Conservation (phyloP, 2,113 vertebrate species). For the Upupa epops region DNA sequence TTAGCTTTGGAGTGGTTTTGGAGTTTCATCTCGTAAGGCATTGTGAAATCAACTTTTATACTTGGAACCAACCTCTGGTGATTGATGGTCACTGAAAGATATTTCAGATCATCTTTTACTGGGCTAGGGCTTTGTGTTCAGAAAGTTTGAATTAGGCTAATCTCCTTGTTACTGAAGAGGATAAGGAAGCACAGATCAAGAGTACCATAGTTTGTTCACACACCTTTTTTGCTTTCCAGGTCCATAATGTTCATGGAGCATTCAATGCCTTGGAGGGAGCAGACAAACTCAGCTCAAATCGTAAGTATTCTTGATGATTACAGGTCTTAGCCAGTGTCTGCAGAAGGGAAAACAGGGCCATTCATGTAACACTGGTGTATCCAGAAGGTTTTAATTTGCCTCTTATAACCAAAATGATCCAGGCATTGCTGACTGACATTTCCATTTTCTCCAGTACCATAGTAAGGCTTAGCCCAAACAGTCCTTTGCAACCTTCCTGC, state of each 20-base stretch:
- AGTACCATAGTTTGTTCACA: not conserved
- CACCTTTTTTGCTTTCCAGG: constrained; percentile 73
- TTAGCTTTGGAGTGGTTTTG: constrained; percentile 53
- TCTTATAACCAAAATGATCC: not conserved
- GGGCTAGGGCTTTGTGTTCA: not conserved
- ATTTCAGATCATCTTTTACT: not conserved
- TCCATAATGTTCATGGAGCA: constrained; percentile 90
- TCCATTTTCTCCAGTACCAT: not conserved
- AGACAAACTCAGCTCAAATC: constrained; percentile 89
- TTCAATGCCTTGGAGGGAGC: constrained; percentile 96
- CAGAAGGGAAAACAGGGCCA: not conserved
- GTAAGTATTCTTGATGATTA: constrained; percentile 77
- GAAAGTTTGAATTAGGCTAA: not conserved
- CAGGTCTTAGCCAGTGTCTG: not conserved
- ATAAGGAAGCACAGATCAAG: constrained; percentile 12
- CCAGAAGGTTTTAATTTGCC: not conserved
- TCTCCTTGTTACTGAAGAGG: not conserved
- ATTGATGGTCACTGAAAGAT: constrained; percentile 27
- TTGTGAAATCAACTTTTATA: constrained; percentile 50
- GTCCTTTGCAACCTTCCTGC: not conserved
- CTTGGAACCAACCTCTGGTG: not conserved
- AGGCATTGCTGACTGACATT: not conserved
- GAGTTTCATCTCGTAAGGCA: not conserved
- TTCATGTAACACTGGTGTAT: not conserved
- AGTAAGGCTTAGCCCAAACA: not conserved